Percentiles rank a stretch among this genome's conserved stretches.
phyloP scores from a whole-genome alignment of 53 echinoderm and acorn worm genomes.

The Apostichopus leukothele region DNA sequence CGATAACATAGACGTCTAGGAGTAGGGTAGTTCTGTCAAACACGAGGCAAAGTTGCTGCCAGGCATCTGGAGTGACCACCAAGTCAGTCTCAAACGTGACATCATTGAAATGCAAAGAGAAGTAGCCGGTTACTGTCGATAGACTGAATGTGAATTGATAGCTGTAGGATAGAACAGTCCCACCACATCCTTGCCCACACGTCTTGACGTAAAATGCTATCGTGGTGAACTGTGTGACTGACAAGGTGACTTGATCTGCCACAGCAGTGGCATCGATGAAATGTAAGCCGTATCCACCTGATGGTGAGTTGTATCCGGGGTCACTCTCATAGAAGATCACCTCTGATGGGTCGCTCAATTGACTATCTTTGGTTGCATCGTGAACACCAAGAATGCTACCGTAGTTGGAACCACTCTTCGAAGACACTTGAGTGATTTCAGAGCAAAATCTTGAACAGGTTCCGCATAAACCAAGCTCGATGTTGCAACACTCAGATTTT shows the following conservation, averaged over 20 bases:
- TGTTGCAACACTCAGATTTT: slow-evolving; percentile 46
- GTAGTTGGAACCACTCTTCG: neutral
- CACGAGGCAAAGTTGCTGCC: slow-evolving; percentile 73
- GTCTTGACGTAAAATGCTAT: slow-evolving; percentile 72
- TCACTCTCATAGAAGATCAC: slow-evolving; percentile 39
- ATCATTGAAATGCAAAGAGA: slow-evolving; percentile 63
- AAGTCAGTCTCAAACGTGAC: slow-evolving; percentile 66
- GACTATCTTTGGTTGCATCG: slow-evolving; percentile 38
- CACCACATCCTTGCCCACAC: slow-evolving; percentile 65
- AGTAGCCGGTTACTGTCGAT: slow-evolving; percentile 50
- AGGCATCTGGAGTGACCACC: slow-evolving; percentile 53
- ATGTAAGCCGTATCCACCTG: slow-evolving; percentile 54
- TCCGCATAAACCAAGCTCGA: slow-evolving; percentile 61
- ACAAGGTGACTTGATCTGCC: slow-evolving; percentile 39
- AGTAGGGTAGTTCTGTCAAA: slow-evolving; percentile 56
- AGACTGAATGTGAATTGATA: slow-evolving; percentile 65
- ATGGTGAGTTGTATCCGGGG: slow-evolving; percentile 39
- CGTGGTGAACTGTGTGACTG: slow-evolving; percentile 46
- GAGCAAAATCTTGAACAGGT: slow-evolving; percentile 40
- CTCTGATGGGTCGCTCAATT: neutral
- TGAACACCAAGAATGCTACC: slow-evolving; percentile 42
- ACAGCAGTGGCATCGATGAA: slow-evolving; percentile 18
- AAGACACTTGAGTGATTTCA: neutral
- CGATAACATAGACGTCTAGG: slow-evolving; percentile 74
- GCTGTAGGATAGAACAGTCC: slow-evolving; percentile 74